A percentile compares a stretch with the other conserved stretches of the same genome.
Evolutionary conservation across 2,113 vertebrate species (phyloP).

Genomic region (Corythaeola cristata): DNA sequence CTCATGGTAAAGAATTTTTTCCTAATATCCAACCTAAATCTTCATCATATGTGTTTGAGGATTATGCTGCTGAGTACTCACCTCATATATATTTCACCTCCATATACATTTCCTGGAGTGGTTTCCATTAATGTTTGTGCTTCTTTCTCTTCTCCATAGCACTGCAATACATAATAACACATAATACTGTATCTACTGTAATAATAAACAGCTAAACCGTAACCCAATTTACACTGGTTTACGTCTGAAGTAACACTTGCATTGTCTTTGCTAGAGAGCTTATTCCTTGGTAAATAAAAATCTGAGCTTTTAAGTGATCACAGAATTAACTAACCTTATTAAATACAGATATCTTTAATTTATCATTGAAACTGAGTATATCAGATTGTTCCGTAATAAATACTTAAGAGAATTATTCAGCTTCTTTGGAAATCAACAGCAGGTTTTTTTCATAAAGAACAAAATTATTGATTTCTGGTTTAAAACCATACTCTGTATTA

Average conservation of each 20-base stretch:
- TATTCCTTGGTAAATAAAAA: background rate
- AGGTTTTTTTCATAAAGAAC: background rate
- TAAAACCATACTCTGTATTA: background rate
- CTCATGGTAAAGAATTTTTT: too few relatives aligned
- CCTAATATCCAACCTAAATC: too few relatives aligned
- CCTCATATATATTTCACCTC: background rate
- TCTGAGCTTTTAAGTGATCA: background rate
- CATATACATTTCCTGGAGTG: background rate
- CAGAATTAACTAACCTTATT: background rate
- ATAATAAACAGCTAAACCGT: background rate
- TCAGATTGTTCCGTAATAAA: background rate
- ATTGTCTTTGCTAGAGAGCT: background rate
- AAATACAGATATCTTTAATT: background rate
- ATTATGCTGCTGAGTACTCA: background rate
- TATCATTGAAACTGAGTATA: background rate
- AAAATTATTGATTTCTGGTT: background rate
- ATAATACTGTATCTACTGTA: background rate
- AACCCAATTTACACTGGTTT: background rate
- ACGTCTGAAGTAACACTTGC: background rate
- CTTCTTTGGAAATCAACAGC: background rate
- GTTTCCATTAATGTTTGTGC: background rate
- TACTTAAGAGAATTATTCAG: background rate
- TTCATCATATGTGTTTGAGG: background rate
- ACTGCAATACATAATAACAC: background rate
- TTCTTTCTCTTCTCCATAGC: background rate